phyloP scores from a whole-genome alignment of 1,140 invertebrate species.

The Stenopsyche tienmushanensis region DNA sequence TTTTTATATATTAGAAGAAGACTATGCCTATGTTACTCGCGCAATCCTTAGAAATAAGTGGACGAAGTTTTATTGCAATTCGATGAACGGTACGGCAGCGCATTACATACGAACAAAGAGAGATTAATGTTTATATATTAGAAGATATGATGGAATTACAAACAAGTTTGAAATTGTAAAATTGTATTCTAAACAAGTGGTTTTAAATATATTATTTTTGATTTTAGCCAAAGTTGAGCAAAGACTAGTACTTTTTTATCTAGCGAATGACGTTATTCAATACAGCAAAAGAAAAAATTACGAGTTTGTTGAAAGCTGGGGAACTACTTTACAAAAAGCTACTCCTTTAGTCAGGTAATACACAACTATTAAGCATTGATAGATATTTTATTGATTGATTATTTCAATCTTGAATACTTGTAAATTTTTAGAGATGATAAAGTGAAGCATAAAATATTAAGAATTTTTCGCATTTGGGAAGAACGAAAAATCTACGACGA shows the following conservation, averaged over 20 bases:
- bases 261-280: conserved; percentile 95
- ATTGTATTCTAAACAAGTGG: neutral
- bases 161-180: no score
- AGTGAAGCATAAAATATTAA: conserved; percentile 78
- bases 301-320: conserved; percentile 89
- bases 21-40: no score
- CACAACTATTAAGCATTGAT: conserved; percentile 37
- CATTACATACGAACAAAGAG: no score
- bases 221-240: conserved; percentile 78
- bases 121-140: no score
- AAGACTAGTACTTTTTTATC: conserved; percentile 85
- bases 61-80: no score
- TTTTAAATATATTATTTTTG: conserved; percentile 5
- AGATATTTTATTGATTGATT: neutral
- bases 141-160: no score
- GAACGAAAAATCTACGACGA: conserved; percentile 85
- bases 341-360: conserved; percentile 88
- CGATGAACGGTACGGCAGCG: no score
- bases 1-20: no score
- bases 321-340: conserved; percentile 84
- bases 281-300: conserved; percentile 90
- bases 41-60: no score
- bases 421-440: conserved; percentile 74
- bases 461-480: conserved; percentile 94
- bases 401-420: conserved; percentile 10